Evolutionary conservation across 2,113 vertebrate genomes (phyloP).

Genomic region (Cairina moschata): DNA sequence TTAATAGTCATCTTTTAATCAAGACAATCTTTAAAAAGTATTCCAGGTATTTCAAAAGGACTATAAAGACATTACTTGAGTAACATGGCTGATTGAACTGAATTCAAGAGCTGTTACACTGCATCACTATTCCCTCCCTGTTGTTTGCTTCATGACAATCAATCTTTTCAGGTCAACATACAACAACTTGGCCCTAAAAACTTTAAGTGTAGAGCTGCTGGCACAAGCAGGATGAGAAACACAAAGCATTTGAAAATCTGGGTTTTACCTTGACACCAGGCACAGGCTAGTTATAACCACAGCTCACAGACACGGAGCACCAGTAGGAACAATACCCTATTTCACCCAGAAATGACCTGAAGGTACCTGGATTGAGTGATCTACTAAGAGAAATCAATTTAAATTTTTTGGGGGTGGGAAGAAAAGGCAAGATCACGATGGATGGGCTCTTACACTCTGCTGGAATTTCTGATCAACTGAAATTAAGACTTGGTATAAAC

Average conservation of each 20-base stretch:
- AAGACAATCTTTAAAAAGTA: neutral
- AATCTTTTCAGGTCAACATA: neutral
- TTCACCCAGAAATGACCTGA: neutral
- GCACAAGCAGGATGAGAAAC: neutral
- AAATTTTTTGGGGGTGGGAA: rapidly evolving
- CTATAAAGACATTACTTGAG: neutral
- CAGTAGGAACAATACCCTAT: neutral
- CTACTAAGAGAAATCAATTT: neutral
- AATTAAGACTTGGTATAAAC: neutral
- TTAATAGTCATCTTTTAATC: neutral
- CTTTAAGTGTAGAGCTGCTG: rapidly evolving
- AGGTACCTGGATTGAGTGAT: neutral
- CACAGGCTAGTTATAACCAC: neutral
- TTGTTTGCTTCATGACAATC: neutral
- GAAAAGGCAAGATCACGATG: neutral
- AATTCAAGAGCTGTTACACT: neutral
- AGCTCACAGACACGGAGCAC: neutral
- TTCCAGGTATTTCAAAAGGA: neutral
- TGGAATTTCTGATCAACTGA: neutral
- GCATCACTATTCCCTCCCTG: neutral
- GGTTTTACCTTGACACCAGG: neutral
- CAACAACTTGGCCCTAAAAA: neutral
- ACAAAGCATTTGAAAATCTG: neutral
- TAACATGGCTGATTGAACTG: neutral
- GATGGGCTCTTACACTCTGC: neutral